A percentile compares a stretch with the other conserved stretches of the same genome.
Conservation (phyloP, 2,113 vertebrate genomes). For the Perognathus longimembris region DNA sequence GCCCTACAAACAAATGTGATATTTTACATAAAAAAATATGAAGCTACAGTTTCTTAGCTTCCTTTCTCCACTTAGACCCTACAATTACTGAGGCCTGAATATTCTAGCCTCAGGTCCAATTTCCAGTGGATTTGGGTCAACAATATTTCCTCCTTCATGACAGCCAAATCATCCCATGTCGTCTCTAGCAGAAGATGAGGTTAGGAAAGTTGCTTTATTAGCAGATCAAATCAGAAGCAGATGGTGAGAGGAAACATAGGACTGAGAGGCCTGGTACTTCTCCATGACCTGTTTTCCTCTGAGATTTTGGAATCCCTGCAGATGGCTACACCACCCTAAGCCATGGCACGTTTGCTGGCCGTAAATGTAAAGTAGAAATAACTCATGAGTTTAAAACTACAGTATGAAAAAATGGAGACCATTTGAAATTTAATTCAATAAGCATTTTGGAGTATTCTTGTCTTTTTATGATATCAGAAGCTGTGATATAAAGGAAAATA, state of each 20-base stretch:
- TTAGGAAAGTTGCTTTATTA: constrained; percentile 70
- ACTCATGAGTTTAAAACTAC: constrained; percentile 9
- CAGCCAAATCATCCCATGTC: constrained; percentile 60
- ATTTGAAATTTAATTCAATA: constrained; percentile 46
- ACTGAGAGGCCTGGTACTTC: constrained; percentile 74
- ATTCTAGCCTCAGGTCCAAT: neutral
- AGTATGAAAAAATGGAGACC: neutral
- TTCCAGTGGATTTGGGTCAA: constrained; percentile 35
- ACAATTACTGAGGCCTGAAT: neutral
- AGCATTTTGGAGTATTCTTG: neutral
- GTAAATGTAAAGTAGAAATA: constrained; percentile 66
- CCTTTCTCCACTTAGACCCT: neutral
- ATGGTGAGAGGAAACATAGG: constrained; percentile 72
- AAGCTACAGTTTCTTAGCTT: constrained; percentile 33
- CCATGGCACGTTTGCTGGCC: constrained; percentile 71
- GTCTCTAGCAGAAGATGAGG: constrained; percentile 63
- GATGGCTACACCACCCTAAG: constrained; percentile 45
- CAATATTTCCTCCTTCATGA: constrained; percentile 33
- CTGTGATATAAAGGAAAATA: neutral
- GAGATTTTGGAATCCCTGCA: constrained; percentile 73
- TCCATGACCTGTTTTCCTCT: constrained; percentile 71
- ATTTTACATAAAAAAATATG: neutral
- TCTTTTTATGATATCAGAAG: neutral
- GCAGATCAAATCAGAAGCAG: constrained; percentile 83
- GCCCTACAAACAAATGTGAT: neutral